Evolutionary conservation across 2,888 invertebrate species (phyloP), one percentile per base, ranked within the genome.

Genomic region (Leistus spinibarbis): DNA sequence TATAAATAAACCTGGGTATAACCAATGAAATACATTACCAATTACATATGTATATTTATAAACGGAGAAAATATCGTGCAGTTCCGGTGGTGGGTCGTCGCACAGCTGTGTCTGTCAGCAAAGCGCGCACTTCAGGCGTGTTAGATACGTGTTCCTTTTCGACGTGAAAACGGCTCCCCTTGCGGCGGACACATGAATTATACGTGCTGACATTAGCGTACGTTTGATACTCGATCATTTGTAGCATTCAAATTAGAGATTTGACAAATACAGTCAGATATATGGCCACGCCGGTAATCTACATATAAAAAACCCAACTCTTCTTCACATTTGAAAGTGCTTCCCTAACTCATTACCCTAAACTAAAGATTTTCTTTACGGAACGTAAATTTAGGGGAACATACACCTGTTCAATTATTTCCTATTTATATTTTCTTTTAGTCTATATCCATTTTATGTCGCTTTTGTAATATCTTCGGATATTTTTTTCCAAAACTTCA

Each of bases 231-330:
- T 40, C 40, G 40, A 40, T 40, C 40, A 70, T 70, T 70, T 70
- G 70, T 54, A 53, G 63, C 70, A 56, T 71, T 54, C 65, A 71
- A 71, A 71, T 71, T 71, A 65, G 23, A 65, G 56, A 54, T 64
- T 63, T 71, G 71, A 71, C 71, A 71, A 71, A 71, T 71, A 54
- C 19, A 65, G 19, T 19, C 54, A 23, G 56, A 71, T 71, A 54
- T 57, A 71, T 71, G 63, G 71, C 40, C 40, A 40, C n/a, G n/a
- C n/a, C n/a, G n/a, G n/a, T n/a, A n/a, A n/a, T n/a, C n/a, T n/a
- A n/a, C n/a, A n/a, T n/a, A n/a, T n/a, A n/a, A n/a, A n/a, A n/a
- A n/a, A n/a, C n/a, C n/a, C n/a, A n/a, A n/a, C n/a, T n/a, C n/a
- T n/a, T n/a, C n/a, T n/a, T n/a, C n/a, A n/a, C n/a, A n/a, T n/a